phyloP scores from a whole-genome alignment of 2,113 vertebrate genomes.

The Struthio camelus region DNA sequence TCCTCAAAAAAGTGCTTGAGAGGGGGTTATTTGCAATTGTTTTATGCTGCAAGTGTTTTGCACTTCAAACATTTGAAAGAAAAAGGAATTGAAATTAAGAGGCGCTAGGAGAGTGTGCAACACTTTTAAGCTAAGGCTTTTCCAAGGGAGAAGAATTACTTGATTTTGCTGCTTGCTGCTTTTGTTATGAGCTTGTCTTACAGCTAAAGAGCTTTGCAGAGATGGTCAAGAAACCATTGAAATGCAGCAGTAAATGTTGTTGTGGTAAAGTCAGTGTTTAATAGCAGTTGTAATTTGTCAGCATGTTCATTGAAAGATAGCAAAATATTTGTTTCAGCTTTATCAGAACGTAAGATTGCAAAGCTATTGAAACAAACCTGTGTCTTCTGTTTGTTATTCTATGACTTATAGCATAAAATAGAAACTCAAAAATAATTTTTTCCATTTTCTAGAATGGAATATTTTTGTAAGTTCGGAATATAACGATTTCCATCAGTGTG shows the following conservation, averaged over 20 bases:
- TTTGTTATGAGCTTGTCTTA: not conserved
- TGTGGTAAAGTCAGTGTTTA: not conserved
- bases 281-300: not conserved
- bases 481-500: not conserved
- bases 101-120: not conserved
- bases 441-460: not conserved
- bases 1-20: not conserved
- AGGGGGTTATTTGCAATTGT: not conserved
- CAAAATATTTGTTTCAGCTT: not conserved
- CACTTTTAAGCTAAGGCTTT: not conserved
- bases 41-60: not conserved
- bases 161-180: not conserved
- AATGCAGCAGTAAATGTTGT: not conserved
- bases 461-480: not conserved
- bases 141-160: not conserved
- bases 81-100: not conserved
- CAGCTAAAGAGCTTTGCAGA: not conserved
- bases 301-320: fast-evolving
- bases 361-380: not conserved
- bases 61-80: not conserved
- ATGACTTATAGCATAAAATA: not conserved
- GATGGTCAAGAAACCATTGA: not conserved
- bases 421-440: not conserved
- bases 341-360: not conserved
- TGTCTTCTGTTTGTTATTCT: not conserved